Evolutionary conservation across 2,888 invertebrate species (phyloP).

Genomic region (Sminthurides aquaticus): DNA sequence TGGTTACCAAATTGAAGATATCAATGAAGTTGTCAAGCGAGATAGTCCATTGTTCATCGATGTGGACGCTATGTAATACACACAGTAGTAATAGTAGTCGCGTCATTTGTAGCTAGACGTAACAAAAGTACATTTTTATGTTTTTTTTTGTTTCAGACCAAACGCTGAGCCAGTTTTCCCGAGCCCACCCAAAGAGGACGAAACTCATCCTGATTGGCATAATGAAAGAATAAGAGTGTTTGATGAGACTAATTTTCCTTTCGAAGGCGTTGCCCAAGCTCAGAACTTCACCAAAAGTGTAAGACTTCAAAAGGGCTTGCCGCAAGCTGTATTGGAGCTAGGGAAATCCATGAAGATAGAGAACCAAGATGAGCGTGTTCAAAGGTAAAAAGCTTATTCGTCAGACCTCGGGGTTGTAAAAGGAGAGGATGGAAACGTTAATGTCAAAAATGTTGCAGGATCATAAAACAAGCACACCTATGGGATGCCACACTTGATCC

Average conservation of each 20-base stretch:
- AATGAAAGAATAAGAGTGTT: slow-evolving; percentile 41
- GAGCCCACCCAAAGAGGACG: slow-evolving; percentile 24
- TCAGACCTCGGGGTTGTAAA: neutral
- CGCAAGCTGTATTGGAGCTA: slow-evolving; percentile 38
- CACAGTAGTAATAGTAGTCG: neutral
- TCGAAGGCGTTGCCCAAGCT: slow-evolving; percentile 47
- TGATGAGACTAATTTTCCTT: slow-evolving; percentile 26
- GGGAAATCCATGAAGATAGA: slow-evolving; percentile 27
- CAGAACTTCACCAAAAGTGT: slow-evolving; percentile 47
- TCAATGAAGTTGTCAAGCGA: slow-evolving; percentile 52
- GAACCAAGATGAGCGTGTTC: slow-evolving; percentile 40
- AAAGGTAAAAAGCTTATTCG: slow-evolving; percentile 34
- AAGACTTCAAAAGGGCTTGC: slow-evolving; percentile 45
- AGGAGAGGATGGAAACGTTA: too few species aligned
- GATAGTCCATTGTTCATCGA: slow-evolving; percentile 25
- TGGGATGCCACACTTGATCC: slow-evolving; percentile 70
- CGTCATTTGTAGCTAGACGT: neutral
- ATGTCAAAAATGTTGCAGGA: too few species aligned
- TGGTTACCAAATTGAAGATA: slow-evolving; percentile 58
- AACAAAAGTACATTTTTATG: neutral
- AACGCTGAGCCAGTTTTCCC: slow-evolving; percentile 32
- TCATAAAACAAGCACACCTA: slow-evolving; percentile 47
- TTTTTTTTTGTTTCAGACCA: slow-evolving; percentile 19
- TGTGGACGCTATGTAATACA: slow-evolving; percentile 29
- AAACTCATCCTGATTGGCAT: slow-evolving; percentile 43